A percentile compares a stretch with the other conserved stretches of the same genome.
Conservation (phyloP, 2,797 vertebrate species). For the Sitta carolinensis region DNA sequence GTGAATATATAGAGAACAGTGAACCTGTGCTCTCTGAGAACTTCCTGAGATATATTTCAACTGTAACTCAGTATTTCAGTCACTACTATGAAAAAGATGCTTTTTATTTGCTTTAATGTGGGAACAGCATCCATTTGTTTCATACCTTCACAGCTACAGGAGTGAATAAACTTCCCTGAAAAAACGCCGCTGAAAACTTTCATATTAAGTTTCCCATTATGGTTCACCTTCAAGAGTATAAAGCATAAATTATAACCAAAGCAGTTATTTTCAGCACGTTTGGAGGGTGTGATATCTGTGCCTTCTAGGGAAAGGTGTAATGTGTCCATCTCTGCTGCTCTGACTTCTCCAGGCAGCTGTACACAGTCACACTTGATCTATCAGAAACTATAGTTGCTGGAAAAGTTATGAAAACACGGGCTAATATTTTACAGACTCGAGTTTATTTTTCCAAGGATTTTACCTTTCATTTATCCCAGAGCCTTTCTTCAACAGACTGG, state of each 20-base stretch:
- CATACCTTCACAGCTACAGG: not conserved
- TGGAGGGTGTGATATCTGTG: not conserved
- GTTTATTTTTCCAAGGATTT: slow-evolving; percentile 59
- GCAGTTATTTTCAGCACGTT: not conserved
- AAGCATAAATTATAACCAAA: not conserved
- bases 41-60: not conserved
- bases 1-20: not conserved
- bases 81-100: not conserved
- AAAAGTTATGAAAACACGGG: slow-evolving; percentile 56
- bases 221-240: not conserved
- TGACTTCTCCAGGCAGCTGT: not conserved
- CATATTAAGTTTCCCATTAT: not conserved
- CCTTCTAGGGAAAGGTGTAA: not conserved
- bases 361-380: not conserved
- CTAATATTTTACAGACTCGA: slow-evolving; percentile 53
- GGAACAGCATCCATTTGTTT: not conserved
- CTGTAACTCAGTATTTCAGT: not conserved
- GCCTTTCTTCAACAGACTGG: slow-evolving; percentile 12
- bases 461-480: slow-evolving; percentile 47
- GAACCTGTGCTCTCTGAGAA: not conserved
- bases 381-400: not conserved
- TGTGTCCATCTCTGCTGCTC: not conserved
- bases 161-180: not conserved
- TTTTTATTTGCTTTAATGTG: not conserved
- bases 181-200: not conserved